These are phyloP conservation scores for Tetramorium simillimum DNA, from an alignment of 1,140 invertebrate species.

Conservation along the genomic window DNA sequence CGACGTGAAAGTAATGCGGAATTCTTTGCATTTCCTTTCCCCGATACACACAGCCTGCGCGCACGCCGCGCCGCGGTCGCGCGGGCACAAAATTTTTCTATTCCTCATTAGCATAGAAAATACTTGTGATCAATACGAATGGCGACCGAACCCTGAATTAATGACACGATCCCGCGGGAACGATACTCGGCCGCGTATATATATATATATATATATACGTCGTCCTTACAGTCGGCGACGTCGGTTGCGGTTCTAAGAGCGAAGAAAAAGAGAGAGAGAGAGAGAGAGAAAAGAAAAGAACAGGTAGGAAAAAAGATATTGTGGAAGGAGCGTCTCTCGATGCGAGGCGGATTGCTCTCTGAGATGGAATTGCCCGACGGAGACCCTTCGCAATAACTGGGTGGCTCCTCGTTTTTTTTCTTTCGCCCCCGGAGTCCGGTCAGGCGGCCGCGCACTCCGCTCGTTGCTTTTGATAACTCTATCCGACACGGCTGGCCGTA, in stretches of 20 bases:
- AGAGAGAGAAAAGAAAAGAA: not conserved
- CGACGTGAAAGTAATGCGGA: not conserved
- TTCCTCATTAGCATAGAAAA: slow-evolving; percentile 50
- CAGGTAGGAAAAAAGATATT: slow-evolving; percentile 37
- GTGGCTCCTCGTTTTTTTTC: slow-evolving; percentile 12
- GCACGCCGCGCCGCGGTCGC: not conserved
- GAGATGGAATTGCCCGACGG: slow-evolving; percentile 66
- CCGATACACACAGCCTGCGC: not conserved
- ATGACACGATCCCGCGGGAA: slow-evolving; percentile 38
- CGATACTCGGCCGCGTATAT: not conserved
- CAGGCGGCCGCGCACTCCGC: slow-evolving; percentile 11
- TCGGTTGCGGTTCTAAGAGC: slow-evolving; percentile 3
- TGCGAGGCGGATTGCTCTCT: slow-evolving; percentile 62
- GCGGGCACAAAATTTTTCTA: not conserved
- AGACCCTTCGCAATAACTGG: slow-evolving; percentile 71
- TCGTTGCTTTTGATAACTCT: slow-evolving; percentile 70
- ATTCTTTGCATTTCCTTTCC: not conserved
- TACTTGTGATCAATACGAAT: slow-evolving; percentile 35
- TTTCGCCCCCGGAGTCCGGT: not conserved
- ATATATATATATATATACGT: not conserved
- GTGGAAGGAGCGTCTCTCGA: slow-evolving; percentile 57
- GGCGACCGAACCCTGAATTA: slow-evolving; percentile 65
- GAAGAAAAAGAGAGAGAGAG: not conserved
- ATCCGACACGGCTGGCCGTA: slow-evolving; percentile 49
- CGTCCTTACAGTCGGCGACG: slow-evolving; percentile 4